Base-by-base conservation (phyloP, 2,113 vertebrate species). In the Melanerpes aurifrons region DNA sequence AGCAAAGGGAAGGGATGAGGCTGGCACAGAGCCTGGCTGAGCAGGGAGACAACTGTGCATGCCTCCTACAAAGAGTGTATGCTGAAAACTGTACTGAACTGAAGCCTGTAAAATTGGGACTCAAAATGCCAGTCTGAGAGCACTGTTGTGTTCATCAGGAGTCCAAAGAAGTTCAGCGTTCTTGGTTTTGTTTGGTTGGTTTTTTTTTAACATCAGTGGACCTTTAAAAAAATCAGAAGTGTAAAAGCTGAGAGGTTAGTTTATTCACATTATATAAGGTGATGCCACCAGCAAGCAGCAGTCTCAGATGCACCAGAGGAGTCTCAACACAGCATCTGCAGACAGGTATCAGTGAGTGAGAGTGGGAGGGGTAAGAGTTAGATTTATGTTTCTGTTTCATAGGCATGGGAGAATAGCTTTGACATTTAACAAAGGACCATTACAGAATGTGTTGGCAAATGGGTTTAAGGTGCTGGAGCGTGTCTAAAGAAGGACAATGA, bases 371-470 rank as follows among this genome's bases (percentile, higher is more conserved):
- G 12, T 6, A 62, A 45, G 84, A 70, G 70, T 26, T 45, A 66
- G 74, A 56, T 47, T 48, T 70, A 16, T 82, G 66, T 81, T 87
- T 87, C 31, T 76, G 9, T 76, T 91, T 91, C 72, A 35, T 8
- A 32, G 48, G 17, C 35, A 32, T 66, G 62, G 62, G 78, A 83
- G 66, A 81, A 67, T 81, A 90, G 68, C 62, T 84, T 28, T 61
- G 62, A 81, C 76, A 53, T 92, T 91, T 88, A 90, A 48, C 62
- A 69, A 80, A 83, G 58, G 32, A 48, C 88, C 40, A 25, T 62
- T 86, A 48, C 43, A 83, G 76, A 91, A n/a, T 12, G 37, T 48
- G 43, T 85, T 95, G 85, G 69, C 73, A 93, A 91, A 90, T 90
- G 70, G 45, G 19, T 79, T 76, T 94, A 61, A 67, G 64, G 64